phyloP scores from a whole-genome alignment of 2,113 vertebrate species.

The Benitochromis conjunctus region DNA sequence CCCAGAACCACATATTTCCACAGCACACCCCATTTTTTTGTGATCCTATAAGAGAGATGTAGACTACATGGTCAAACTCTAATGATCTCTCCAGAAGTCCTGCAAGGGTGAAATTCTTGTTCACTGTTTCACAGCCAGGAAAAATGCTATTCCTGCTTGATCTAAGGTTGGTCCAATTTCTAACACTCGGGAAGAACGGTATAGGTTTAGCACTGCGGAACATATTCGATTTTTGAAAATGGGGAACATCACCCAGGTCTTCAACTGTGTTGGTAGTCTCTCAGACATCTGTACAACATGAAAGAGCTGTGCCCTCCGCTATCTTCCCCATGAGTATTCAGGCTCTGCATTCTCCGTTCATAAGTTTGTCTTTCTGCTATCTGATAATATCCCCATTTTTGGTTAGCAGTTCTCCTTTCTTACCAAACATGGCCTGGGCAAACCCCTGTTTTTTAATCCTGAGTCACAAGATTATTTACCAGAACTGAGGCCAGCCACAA shows the following conservation, averaged over 20 bases:
- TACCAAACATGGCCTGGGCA: not conserved
- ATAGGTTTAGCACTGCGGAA: not conserved
- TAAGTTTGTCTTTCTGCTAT: not conserved
- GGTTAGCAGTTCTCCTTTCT: not conserved
- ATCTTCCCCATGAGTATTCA: not conserved
- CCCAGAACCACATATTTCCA: not conserved
- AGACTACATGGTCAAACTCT: not conserved
- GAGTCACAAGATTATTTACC: not conserved
- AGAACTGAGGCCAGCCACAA: not conserved
- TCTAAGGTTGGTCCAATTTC: not conserved
- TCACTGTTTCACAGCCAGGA: not conserved
- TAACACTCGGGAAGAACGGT: not conserved
- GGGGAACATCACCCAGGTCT: not conserved
- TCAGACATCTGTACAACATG: not conserved
- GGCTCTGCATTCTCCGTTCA: not conserved
- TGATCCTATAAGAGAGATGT: not conserved
- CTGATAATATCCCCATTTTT: not conserved
- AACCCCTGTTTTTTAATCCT: not conserved
- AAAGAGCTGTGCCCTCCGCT: not conserved
- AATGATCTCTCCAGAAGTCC: not conserved
- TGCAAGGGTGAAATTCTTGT: not conserved
- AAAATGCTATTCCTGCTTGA: not conserved
- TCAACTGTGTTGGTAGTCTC: not conserved
- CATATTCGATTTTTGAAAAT: not conserved
- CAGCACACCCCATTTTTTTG: not conserved